Conservation (phyloP, 2,113 vertebrate species). For the Calonectris borealis region DNA sequence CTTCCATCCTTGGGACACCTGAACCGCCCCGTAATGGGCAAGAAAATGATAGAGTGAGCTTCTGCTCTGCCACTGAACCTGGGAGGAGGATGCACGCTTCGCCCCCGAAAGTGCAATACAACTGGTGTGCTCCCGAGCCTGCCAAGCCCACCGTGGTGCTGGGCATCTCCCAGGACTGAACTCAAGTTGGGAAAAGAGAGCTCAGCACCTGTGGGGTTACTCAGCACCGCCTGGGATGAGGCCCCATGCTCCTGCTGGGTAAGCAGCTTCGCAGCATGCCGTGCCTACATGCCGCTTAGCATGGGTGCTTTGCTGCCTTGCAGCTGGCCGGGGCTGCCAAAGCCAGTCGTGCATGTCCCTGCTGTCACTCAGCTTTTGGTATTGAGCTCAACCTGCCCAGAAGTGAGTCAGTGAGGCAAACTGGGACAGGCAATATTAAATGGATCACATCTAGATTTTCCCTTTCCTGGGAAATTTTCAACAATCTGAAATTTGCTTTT, state of each 20-base stretch:
- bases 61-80: not conserved
- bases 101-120: rapidly evolving
- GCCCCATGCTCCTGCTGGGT: not conserved
- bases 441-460: not conserved
- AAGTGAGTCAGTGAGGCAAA: not conserved
- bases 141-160: not conserved
- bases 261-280: not conserved
- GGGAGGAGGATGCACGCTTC: not conserved
- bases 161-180: not conserved
- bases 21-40: rapidly evolving
- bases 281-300: not conserved
- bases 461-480: not conserved
- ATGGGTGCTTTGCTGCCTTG: not conserved
- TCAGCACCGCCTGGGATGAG: not conserved
- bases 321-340: not conserved
- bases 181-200: not conserved
- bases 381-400: not conserved
- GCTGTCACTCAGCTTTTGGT: not conserved
- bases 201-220: not conserved
- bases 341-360: not conserved
- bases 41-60: not conserved
- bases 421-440: not conserved
- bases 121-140: not conserved
- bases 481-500: not conserved
- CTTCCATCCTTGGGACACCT: not conserved